Evolutionary conservation across 2,113 vertebrate genomes (phyloP).

Genomic region (Sterrhoptilus dennistouni): DNA sequence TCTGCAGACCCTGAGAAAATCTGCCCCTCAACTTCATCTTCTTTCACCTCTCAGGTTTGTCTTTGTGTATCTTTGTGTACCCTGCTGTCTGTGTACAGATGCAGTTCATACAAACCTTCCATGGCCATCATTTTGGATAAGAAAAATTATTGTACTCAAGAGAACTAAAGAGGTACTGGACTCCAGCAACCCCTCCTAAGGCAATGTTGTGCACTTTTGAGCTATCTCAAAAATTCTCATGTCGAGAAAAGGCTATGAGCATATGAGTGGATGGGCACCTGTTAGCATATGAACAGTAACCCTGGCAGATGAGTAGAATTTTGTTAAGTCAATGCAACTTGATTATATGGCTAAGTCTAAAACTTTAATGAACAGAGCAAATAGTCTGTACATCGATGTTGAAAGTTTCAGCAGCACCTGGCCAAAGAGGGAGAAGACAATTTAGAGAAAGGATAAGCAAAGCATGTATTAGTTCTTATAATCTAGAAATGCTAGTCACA

Average conservation of each 20-base stretch:
- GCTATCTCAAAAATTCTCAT: not conserved
- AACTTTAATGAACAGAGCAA: not conserved
- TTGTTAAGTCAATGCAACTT: not conserved
- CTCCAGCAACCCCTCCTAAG: not conserved
- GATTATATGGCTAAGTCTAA: not conserved
- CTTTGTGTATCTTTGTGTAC: not conserved
- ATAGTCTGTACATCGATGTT: rapidly evolving
- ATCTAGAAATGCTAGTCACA: not conserved
- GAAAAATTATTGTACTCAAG: not conserved
- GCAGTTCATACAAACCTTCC: not conserved
- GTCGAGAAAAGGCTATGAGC: not conserved
- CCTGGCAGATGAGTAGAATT: not conserved
- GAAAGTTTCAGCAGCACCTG: not conserved
- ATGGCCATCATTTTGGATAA: not conserved
- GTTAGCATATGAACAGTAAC: not conserved
- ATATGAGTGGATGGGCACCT: not conserved
- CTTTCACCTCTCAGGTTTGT: not conserved
- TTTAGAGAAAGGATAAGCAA: not conserved
- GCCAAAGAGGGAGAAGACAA: not conserved
- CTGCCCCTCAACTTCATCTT: not conserved
- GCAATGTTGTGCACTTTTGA: not conserved
- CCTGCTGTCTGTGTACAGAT: not conserved
- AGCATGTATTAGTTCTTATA: not conserved
- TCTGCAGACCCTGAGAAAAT: not conserved
- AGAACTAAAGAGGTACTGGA: not conserved